Evolutionary conservation across 2,113 vertebrate species (phyloP).

Genomic region (Halcyon malimbica): DNA sequence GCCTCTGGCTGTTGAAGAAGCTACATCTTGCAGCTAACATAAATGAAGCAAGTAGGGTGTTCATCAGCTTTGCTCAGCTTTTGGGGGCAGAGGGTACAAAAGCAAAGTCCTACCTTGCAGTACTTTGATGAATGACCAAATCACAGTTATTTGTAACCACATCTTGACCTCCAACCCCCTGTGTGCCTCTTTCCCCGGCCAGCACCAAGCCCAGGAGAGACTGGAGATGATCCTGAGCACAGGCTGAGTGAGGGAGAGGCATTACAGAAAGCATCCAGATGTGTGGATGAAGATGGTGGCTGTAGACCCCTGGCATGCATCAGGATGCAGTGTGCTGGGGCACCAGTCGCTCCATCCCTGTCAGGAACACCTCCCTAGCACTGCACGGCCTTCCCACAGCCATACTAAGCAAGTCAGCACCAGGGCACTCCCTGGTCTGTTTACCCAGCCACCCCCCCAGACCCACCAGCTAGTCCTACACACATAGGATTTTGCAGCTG

Average conservation of each 20-base stretch:
- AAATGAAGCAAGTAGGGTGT: not conserved
- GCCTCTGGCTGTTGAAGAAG: not conserved
- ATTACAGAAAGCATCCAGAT: not conserved
- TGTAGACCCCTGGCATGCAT: fast-evolving
- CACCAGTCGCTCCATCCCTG: not conserved
- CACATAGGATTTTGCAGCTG: not conserved
- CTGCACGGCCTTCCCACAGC: not conserved
- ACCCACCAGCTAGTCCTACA: not conserved
- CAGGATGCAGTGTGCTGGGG: fast-evolving
- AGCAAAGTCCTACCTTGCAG: not conserved
- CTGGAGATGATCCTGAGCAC: not conserved
- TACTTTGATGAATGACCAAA: not conserved
- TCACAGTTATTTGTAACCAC: not conserved
- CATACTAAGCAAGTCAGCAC: not conserved
- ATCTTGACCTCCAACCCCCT: not conserved
- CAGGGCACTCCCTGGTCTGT: not conserved
- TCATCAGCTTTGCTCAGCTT: not conserved
- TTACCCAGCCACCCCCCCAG: too few relatives aligned
- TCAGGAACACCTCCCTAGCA: not conserved
- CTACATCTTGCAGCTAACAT: not conserved
- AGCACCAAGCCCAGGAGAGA: not conserved
- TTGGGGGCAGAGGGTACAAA: not conserved
- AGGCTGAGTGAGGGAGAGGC: not conserved
- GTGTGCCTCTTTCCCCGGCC: not conserved
- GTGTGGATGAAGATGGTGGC: fast-evolving